Percentiles rank a stretch among this genome's conserved stretches.
Evolutionary conservation across 1,140 invertebrate species (phyloP).

Genomic region (Diprion similis): DNA sequence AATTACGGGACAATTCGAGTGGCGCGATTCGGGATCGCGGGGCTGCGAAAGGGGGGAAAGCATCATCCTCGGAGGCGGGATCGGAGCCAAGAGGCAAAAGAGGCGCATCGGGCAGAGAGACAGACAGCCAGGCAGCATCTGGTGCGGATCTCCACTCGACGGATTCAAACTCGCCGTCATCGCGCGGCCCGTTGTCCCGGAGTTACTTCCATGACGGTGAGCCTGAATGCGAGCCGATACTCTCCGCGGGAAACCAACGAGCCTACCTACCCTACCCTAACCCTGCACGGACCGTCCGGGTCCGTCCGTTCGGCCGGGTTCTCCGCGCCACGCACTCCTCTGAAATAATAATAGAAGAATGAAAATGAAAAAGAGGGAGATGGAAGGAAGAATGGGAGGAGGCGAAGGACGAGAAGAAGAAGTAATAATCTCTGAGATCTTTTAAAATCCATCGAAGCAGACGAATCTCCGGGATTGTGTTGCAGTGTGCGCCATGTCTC

Average conservation of each 20-base stretch:
- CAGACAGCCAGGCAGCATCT: constrained; percentile 31
- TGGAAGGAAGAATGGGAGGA: constrained; percentile 40
- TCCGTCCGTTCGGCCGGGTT: constrained; percentile 13
- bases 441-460: constrained; percentile 63
- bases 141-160: constrained; percentile 27
- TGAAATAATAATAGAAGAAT: constrained; percentile 59
- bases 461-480: constrained; percentile 58
- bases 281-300: background rate
- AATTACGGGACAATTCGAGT: too few species aligned
- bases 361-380: constrained; percentile 41
- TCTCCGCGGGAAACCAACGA: constrained; percentile 57
- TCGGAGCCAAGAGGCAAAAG: background rate
- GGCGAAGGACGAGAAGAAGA: constrained; percentile 29
- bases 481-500: constrained; percentile 42
- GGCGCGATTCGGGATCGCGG: too few species aligned
- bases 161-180: constrained; percentile 8
- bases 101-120: constrained; percentile 15
- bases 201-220: constrained; percentile 62
- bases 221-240: constrained; percentile 60
- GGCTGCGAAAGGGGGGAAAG: too few species aligned
- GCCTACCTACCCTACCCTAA: constrained; percentile 47
- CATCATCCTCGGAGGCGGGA: background rate
- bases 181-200: constrained; percentile 53
- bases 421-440: constrained; percentile 63
- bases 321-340: constrained; percentile 33